Evolutionary conservation across 2,113 vertebrate genomes (phyloP), one percentile per base, ranked within the genome.

Genomic region (Chauna torquata): DNA sequence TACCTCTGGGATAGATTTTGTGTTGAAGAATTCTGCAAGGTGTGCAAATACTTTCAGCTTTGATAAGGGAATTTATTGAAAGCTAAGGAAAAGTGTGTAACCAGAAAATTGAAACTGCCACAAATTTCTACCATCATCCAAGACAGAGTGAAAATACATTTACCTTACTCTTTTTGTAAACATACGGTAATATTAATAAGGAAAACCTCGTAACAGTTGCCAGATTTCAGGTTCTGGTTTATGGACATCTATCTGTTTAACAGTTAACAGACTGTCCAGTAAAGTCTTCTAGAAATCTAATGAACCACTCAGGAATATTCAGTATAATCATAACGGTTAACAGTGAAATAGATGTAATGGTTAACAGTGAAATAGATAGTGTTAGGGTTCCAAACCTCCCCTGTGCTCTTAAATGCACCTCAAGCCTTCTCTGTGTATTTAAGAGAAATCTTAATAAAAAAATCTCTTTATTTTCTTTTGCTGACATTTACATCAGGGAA

Each of bases 1-100:
- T 88, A 92, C 42, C 74, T 89, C 68, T 59, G 82, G 96, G 94
- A 94, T 81, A 96, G 95, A 94, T 96, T 96, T 90, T 92, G 65
- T 77, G 86, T 76, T 55, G 75, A 95, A 95, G 83, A 96, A 93
- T 94, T 94, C 88, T 96, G 91, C 92, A 95, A 97, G 85, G 94
- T 77, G 65, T 96, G 96, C 92, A 96, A 97, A 96, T 97, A 94
- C 83, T 93, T 96, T 94, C 50, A 90, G 59, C 69, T 93, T 94
- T 96, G 94, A 95, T 96, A 93, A 85, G 62, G 44, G 32, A 91
- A 89, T 94, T 97, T 91, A 94, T 96, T 97, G 94, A 97, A 95
- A 88, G 40, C 34, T 72, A 90, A 69, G 57, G 38, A 52, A 86
- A 92, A 90, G 77, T 30, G 95, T 7, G 34, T 75, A 79, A 82